These are phyloP conservation scores for Branchinecta sandiegonensis DNA, from an alignment of 2,888 invertebrate genomes.

Conservation along the genomic window DNA sequence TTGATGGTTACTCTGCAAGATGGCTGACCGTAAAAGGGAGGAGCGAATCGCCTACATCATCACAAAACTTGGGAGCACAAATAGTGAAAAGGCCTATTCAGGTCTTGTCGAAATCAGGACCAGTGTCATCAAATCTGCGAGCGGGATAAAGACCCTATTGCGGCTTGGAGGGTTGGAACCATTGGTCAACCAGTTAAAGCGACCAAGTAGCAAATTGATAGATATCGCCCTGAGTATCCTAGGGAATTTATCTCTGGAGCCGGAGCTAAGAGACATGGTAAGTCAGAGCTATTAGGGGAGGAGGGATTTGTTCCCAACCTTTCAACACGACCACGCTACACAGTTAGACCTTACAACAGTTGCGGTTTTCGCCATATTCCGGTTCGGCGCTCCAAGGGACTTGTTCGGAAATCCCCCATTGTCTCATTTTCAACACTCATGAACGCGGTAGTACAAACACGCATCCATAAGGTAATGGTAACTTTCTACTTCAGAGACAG, in stretches of 20 bases:
- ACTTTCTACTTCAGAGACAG: too few relatives aligned
- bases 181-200: constrained; percentile 1
- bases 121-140: not conserved
- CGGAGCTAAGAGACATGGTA: not conserved
- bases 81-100: not conserved
- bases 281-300: too few relatives aligned
- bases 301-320: too few relatives aligned
- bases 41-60: constrained; percentile 1
- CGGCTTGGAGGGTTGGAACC: not conserved
- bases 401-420: too few relatives aligned
- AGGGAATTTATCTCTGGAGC: not conserved
- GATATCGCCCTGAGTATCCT: not conserved
- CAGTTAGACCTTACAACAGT: too few relatives aligned
- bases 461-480: too few relatives aligned
- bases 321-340: too few relatives aligned
- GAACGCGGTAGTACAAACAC: too few relatives aligned
- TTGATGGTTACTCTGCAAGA: not conserved
- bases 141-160: not conserved
- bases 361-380: too few relatives aligned
- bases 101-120: constrained; percentile 1
- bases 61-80: not conserved
- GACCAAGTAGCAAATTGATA: not conserved
- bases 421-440: too few relatives aligned
- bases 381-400: too few relatives aligned
- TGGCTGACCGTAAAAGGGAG: not conserved